Evolutionary conservation across 2,888 invertebrate genomes (phyloP).

Genomic region (Exephanes ischioxanthus): DNA sequence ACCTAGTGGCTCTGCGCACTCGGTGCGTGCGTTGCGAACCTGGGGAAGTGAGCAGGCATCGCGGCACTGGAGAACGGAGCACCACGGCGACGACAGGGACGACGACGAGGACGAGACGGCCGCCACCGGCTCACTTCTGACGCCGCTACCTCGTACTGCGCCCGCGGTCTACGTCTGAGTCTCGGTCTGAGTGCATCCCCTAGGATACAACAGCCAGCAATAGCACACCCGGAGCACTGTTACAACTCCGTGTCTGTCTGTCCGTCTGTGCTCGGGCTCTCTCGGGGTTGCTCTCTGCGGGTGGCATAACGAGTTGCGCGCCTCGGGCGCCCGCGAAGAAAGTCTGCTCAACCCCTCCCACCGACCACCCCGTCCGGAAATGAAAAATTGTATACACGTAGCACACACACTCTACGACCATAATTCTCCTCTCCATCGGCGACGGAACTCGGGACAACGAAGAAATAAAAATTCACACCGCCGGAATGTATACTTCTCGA

Average conservation of each 20-base stretch:
- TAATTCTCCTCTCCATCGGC: constrained; percentile 9
- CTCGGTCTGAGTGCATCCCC: constrained; percentile 75
- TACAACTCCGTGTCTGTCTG: constrained; percentile 55
- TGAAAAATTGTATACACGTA: constrained; percentile 55
- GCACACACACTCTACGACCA: constrained; percentile 11
- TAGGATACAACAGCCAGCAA: constrained; percentile 70
- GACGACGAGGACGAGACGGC: constrained; percentile 62
- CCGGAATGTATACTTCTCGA: background rate
- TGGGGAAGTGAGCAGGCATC: constrained; percentile 47
- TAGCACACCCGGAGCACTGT: constrained; percentile 16
- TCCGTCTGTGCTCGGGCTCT: constrained; percentile 44
- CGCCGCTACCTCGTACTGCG: constrained; percentile 60
- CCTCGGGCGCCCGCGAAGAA: constrained; percentile 56
- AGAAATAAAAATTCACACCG: constrained; percentile 46
- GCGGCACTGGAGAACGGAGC: constrained; percentile 64
- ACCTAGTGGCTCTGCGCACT: constrained; percentile 22
- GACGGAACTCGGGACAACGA: constrained; percentile 42
- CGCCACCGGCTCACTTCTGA: constrained; percentile 57
- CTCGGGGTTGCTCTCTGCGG: constrained; percentile 62
- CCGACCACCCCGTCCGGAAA: constrained; percentile 19
- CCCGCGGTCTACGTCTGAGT: constrained; percentile 64
- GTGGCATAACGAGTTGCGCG: constrained; percentile 70
- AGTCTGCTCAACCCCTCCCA: constrained; percentile 28
- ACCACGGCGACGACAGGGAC: constrained; percentile 30
- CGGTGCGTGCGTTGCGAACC: constrained; percentile 68